Evolutionary conservation across 2,113 vertebrate genomes (phyloP).

Genomic region (Cebidichthys violaceus): DNA sequence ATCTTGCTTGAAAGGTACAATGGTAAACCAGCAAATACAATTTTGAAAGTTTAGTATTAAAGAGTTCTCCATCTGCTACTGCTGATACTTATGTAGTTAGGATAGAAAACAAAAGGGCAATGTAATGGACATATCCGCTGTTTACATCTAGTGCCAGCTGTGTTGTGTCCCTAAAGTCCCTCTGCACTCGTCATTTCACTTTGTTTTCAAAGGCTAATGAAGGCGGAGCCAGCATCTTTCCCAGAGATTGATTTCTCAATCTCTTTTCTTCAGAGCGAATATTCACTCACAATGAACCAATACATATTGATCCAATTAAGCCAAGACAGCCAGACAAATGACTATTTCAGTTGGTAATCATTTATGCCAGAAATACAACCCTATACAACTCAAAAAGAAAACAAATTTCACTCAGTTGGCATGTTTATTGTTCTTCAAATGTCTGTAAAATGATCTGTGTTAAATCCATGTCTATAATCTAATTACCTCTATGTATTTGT

Average conservation of each 20-base stretch:
- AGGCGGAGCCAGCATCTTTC: background rate
- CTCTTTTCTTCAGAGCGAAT: slow-evolving; percentile 26
- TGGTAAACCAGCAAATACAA: background rate
- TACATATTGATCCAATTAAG: slow-evolving; percentile 29
- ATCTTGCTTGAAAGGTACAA: background rate
- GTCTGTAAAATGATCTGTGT: background rate
- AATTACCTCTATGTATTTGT: slow-evolving; percentile 16
- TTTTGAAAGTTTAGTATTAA: background rate
- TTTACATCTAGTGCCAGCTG: background rate
- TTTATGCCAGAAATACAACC: slow-evolving; percentile 3
- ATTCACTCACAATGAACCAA: slow-evolving; percentile 38
- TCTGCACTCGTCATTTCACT: background rate
- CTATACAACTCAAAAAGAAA: background rate
- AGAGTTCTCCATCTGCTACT: background rate
- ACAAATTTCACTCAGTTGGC: background rate
- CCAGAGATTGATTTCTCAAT: slow-evolving; percentile 38
- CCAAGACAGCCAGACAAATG: background rate
- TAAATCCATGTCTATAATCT: background rate
- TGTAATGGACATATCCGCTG: background rate
- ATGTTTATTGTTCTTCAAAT: slow-evolving; percentile 5
- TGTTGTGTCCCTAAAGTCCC: background rate
- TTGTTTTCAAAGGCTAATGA: slow-evolving; percentile 6
- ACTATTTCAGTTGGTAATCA: slow-evolving; percentile 1
- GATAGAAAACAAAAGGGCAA: background rate
- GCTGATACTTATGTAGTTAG: background rate